Conservation (phyloP, 2,888 invertebrate genomes). For the Oithona nana region DNA sequence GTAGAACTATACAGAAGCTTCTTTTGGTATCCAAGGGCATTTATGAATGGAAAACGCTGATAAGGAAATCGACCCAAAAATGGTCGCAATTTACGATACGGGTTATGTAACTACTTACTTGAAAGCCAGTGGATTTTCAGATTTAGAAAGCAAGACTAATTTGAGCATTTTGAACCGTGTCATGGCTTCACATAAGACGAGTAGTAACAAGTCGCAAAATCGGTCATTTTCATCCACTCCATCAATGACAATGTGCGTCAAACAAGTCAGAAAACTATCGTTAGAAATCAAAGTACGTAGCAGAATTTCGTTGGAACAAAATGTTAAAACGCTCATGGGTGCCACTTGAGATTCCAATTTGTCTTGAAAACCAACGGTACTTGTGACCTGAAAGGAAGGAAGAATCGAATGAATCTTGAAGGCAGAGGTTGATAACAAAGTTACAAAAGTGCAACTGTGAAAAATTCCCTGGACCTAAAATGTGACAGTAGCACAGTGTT, state of each 20-base stretch:
- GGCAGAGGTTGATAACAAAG: too few species aligned
- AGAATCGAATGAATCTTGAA: too few species aligned
- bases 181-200: slow-evolving; percentile 57
- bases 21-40: too few species aligned
- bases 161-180: slow-evolving; percentile 48
- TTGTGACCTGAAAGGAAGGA: slow-evolving; percentile 27
- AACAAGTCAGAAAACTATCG: slow-evolving; percentile 40
- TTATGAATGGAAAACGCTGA: too few species aligned
- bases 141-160: slow-evolving; percentile 65
- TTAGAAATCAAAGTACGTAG: slow-evolving; percentile 69
- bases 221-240: slow-evolving; percentile 90
- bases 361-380: slow-evolving; percentile 68
- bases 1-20: too few species aligned
- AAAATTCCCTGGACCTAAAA: too few species aligned
- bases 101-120: too few species aligned
- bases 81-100: too few species aligned
- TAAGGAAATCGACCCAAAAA: too few species aligned
- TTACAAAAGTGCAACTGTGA: too few species aligned
- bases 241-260: slow-evolving; percentile 74
- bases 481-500: too few species aligned
- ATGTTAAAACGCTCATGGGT: slow-evolving; percentile 58
- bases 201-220: slow-evolving; percentile 75
- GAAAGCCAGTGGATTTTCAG: background rate
- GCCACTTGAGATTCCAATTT: slow-evolving; percentile 43
- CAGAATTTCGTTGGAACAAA: slow-evolving; percentile 78